These are phyloP conservation scores for Chymomyza procnemis DNA, from an alignment of 2,888 invertebrate genomes.

Conservation along the genomic window DNA sequence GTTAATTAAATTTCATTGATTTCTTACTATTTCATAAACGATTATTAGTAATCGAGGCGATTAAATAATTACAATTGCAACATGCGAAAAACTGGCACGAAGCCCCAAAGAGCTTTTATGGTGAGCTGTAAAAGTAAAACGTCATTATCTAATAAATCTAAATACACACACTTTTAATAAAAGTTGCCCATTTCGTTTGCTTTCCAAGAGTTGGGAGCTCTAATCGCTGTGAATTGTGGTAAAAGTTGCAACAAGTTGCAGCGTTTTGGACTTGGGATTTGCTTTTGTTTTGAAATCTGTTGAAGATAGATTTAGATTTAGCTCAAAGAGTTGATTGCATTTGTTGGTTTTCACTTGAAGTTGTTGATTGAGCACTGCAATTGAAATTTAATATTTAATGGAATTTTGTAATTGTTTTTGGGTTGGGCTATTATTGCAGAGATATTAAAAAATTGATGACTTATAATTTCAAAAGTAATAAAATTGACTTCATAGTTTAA, in stretches of 20 bases:
- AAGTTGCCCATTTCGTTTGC: neutral
- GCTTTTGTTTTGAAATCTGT: neutral
- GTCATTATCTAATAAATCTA: constrained; percentile 65
- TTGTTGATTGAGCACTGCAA: neutral
- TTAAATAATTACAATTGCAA: constrained; percentile 68
- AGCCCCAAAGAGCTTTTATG: constrained; percentile 24
- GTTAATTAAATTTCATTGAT: constrained; percentile 35
- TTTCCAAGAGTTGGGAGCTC: neutral
- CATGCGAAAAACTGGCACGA: constrained; percentile 38
- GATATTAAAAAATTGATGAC: neutral
- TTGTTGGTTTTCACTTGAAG: neutral
- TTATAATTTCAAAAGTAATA: neutral
- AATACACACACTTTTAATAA: neutral
- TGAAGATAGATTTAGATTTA: neutral
- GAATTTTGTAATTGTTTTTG: neutral
- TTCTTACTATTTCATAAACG: constrained; percentile 43
- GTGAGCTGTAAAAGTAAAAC: constrained; percentile 43
- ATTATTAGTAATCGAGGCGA: constrained; percentile 40
- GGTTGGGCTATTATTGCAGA: neutral
- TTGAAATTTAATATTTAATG: neutral
- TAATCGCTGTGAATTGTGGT: neutral
- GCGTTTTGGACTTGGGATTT: neutral
- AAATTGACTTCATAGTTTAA: neutral
- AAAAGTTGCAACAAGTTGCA: neutral
- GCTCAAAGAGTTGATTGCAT: neutral